These are phyloP conservation scores for Cryptus viduatorius DNA, from an alignment of 2,888 invertebrate species.

Conservation along the genomic window DNA sequence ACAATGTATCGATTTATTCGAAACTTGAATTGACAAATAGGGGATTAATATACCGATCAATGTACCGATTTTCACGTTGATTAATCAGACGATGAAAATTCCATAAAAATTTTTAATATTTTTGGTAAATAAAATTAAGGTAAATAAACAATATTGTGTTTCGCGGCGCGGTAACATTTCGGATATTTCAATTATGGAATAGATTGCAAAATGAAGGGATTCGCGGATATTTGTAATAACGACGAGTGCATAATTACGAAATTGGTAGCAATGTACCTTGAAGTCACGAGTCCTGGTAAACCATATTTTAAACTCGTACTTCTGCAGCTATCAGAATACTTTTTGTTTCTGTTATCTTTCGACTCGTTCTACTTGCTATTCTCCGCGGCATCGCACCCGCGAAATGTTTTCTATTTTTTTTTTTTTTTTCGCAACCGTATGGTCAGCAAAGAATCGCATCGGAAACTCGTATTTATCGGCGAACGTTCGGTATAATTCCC, in stretches of 20 bases:
- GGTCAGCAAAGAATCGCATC: not conserved
- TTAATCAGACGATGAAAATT: not conserved
- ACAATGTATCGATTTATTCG: not conserved
- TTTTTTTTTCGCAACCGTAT: constrained; percentile 18
- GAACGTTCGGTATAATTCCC: constrained; percentile 26
- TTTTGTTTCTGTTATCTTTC: constrained; percentile 9
- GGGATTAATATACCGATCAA: not conserved
- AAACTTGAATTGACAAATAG: not conserved
- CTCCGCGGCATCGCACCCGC: constrained; percentile 42
- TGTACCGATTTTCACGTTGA: not conserved
- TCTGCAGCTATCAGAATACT: constrained; percentile 12
- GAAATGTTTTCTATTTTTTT: constrained; percentile 3
- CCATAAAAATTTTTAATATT: not conserved
- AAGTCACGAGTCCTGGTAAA: not conserved
- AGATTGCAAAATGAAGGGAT: not conserved
- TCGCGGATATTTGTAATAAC: not conserved
- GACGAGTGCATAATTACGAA: not conserved
- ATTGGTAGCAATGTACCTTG: not conserved
- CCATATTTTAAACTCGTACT: constrained; percentile 6
- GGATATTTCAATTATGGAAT: no score
- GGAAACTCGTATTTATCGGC: constrained; percentile 47
- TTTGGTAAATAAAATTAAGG: not conserved
- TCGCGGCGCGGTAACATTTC: no score
- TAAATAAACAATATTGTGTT: no score
- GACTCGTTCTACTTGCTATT: not conserved